Base-by-base conservation (phyloP, 2,888 invertebrate species). In the Chrysomela aeneicollis region DNA sequence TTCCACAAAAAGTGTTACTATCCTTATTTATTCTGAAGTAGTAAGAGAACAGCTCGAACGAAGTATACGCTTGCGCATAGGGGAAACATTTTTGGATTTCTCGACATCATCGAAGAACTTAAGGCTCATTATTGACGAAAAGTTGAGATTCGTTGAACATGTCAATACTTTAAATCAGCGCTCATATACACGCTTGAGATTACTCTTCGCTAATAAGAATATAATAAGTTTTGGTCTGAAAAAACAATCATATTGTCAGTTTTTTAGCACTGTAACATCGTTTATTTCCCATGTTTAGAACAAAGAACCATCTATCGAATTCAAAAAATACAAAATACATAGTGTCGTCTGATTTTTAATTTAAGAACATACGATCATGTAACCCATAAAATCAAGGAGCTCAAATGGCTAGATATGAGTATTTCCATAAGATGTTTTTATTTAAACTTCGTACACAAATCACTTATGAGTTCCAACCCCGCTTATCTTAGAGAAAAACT, bases 41-140 rank as follows among this genome's bases (percentile, higher is more conserved):
- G 42, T 42, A 17, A 42, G 42, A 42, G 42, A 42, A 42, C 42
- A 42, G 42, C 42, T 42, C 42, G 10, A 42, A 42, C 42, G n/a
- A 42, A 42, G n/a, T 42, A 15, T 15, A 42, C 42, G 10, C 12
- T 42, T 42, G n/a, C 12, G 10, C 42, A 42, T 42, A 42, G 12
- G 42, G 17, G 42, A 42, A 6, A 42, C 42, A 42, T 12, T 4
- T 4, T 42, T 15, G 10, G 42, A 17, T 6, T 42, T 42, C 42
- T 42, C 42, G 42, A 6, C 42, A 17, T 42, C 42, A 17, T 42
- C 42, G 3, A 42, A 42, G 10, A 42, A 42, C n/a, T 6, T 42
- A 10, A 12, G 42, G 12, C 42, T 42, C 42, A 42, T 42, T 10
- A 42, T 42, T 10, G 42, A 42, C 10, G n/a, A 42, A 42, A 42